Evolutionary conservation across 2,113 vertebrate species (phyloP).

Genomic region (Melierax canorus): DNA sequence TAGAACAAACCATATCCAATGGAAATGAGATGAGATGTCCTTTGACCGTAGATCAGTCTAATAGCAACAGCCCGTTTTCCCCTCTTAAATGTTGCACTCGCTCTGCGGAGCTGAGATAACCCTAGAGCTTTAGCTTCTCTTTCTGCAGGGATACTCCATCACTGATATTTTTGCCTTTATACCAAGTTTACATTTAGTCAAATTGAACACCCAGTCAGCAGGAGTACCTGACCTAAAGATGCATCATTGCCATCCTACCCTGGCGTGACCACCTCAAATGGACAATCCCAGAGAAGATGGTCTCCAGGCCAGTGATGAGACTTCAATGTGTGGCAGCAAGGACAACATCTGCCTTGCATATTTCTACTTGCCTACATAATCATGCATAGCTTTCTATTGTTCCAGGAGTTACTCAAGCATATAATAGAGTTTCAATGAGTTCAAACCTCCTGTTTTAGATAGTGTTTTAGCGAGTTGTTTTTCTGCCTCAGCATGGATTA

Average conservation of each 20-base stretch:
- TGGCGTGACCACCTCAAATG: neutral
- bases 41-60: neutral
- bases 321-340: neutral
- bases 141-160: neutral
- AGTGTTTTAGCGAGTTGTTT: constrained; percentile 31
- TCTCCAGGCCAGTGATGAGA: neutral
- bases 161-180: neutral
- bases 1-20: neutral
- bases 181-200: neutral
- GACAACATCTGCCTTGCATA: constrained; percentile 54
- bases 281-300: neutral
- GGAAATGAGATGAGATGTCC: neutral
- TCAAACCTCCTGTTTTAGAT: constrained; percentile 55
- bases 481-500: neutral
- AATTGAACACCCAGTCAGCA: neutral
- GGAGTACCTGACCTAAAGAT: neutral
- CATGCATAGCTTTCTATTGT: constrained; percentile 40
- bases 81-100: neutral
- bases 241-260: neutral
- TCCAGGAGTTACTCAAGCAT: constrained; percentile 51
- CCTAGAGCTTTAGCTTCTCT: neutral
- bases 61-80: neutral
- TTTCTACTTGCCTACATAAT: constrained; percentile 15
- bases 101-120: neutral
- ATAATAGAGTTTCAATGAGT: constrained; percentile 60